A percentile compares a stretch with the other conserved stretches of the same genome.
Evolutionary conservation across 2,113 vertebrate genomes (phyloP).

Genomic region (Dasyprocta punctata): DNA sequence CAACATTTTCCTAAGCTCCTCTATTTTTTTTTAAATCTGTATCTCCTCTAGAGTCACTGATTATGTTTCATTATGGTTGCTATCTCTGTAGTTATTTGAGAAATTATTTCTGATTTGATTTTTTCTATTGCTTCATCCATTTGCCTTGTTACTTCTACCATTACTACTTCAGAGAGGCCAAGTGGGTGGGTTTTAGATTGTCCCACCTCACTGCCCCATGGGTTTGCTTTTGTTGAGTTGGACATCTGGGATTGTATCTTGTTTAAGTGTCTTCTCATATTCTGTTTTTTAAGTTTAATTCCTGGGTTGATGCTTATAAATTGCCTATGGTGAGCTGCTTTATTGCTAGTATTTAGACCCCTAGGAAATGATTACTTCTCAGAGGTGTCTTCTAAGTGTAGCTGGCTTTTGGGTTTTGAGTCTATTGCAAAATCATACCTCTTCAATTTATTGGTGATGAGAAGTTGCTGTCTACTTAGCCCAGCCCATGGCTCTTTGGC

Average conservation of each 20-base stretch:
- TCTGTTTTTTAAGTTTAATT: background rate
- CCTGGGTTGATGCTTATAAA: background rate
- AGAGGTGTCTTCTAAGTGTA: background rate
- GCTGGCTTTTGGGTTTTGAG: background rate
- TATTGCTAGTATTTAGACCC: background rate
- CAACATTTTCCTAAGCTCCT: background rate
- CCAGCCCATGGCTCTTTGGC: no score
- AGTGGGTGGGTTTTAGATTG: background rate
- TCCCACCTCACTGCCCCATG: background rate
- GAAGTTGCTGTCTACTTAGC: no score
- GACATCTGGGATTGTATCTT: background rate
- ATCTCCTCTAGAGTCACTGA: background rate
- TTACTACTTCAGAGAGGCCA: background rate
- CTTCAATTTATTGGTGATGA: no score
- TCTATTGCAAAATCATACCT: no score
- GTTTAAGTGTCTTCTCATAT: background rate
- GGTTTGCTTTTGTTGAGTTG: background rate
- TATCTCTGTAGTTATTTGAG: background rate
- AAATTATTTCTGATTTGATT: background rate
- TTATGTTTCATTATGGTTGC: background rate
- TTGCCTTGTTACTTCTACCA: background rate
- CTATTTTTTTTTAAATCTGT: background rate
- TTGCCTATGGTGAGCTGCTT: background rate
- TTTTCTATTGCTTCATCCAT: background rate
- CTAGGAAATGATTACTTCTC: background rate